A percentile compares a stretch with the other conserved stretches of the same genome.
These are phyloP conservation scores for Nasonia longicornis DNA, from an alignment of 1,140 invertebrate genomes.

Conservation along the genomic window DNA sequence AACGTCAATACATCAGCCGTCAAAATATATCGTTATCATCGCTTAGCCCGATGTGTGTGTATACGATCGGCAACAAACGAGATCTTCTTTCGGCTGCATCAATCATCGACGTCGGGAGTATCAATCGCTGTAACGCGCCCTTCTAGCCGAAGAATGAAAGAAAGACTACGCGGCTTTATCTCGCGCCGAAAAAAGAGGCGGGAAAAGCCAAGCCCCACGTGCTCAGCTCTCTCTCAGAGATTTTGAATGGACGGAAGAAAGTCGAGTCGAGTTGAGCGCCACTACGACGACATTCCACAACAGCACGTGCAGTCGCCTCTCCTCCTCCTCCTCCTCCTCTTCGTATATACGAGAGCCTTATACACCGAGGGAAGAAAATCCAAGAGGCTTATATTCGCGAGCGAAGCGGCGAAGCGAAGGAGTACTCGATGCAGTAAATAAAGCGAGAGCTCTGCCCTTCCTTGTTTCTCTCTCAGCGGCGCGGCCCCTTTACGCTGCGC, in stretches of 20 bases:
- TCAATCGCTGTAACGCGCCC: constrained; percentile 23
- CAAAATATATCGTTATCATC: constrained; percentile 44
- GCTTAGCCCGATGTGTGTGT: neutral
- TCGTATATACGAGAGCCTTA: constrained; percentile 7
- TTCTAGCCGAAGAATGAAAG: neutral
- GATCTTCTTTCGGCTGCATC: constrained; percentile 16
- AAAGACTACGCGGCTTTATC: neutral
- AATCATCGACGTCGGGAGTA: constrained; percentile 37
- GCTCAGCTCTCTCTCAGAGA: constrained; percentile 54
- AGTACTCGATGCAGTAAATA: constrained; percentile 50
- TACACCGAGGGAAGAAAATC: neutral
- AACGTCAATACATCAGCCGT: constrained; percentile 24
- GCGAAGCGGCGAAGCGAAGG: neutral
- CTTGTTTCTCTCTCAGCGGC: constrained; percentile 17
- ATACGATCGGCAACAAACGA: constrained; percentile 24
- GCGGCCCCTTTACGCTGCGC: constrained; percentile 29
- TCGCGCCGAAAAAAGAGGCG: neutral
- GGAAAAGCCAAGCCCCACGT: constrained; percentile 52
- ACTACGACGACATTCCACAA: constrained; percentile 68
- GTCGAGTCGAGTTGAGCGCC: constrained; percentile 67
- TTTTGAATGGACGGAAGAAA: constrained; percentile 15
- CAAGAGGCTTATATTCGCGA: neutral
- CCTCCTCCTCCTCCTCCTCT: neutral
- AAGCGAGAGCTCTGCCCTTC: constrained; percentile 47
- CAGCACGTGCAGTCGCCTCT: constrained; percentile 54